Evolutionary conservation across 2,113 vertebrate species (phyloP), one percentile per base, ranked within the genome.

Genomic region (Poecilia latipinna): DNA sequence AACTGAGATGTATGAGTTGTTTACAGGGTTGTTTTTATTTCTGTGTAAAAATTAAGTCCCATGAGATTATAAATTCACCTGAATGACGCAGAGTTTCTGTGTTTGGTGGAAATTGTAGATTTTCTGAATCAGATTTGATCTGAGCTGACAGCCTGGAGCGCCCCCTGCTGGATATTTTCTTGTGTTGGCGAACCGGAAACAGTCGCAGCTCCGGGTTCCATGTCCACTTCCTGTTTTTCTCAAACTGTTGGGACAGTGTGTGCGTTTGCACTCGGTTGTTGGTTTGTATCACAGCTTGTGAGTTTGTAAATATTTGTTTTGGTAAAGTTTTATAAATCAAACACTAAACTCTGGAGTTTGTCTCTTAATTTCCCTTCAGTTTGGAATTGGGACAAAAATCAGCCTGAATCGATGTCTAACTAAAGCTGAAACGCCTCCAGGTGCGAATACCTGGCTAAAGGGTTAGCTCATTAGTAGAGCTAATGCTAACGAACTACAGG

Each of bases 241-340:
- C 11, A 79, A 60, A 26, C 48, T n/a, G 74, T 42, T 51, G 3
- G 33, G 37, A 12, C 65, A 32, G 5, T 39, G 57, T 24, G 10
- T 69, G 62, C 71, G 68, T 73, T 86, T 85, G 75, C 70, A 75
- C 82, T 78, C 39, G 77, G 72, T 79, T 78, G 69, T 82, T 83
- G 61, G 61, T 74, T 84, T 86, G 79, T 84, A 72, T 12, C 54
- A 6, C 75, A 86, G 85, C 72, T 82, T 88, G 80, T 90, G 78
- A 84, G 69, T 75, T 37, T 91, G 91, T 91, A 92, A 12, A 90
- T 90, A 91, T 79, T 89, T 87, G 61, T 80, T 86, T 90, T 82
- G 84, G 67, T 88, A 82, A 88, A 80, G 42, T 89, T 90, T 91
- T 88, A 48, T 92, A 88, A 48, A 91, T 89, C 83, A 91, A 90